Evolutionary conservation across 2,888 invertebrate species (phyloP).

Genomic region (Nysson spinosus): DNA sequence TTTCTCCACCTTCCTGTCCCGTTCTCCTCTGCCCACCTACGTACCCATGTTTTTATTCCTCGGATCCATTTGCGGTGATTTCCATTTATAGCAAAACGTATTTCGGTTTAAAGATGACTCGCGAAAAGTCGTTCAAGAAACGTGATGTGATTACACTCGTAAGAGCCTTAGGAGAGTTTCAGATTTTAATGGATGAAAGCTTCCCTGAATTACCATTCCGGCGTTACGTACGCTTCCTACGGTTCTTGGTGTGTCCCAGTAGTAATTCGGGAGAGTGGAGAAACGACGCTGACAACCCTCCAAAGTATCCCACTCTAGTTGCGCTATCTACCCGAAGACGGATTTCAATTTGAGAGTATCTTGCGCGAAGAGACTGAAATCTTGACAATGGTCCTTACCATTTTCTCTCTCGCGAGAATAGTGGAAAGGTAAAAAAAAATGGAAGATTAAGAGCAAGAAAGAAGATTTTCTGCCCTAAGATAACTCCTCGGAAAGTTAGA

Average conservation of each 20-base stretch:
- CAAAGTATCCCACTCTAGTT: not conserved
- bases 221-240: conserved; percentile 13
- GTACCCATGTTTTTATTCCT: not conserved
- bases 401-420: conserved; percentile 12
- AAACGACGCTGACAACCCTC: conserved; percentile 27
- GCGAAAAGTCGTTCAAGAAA: conserved; percentile 30
- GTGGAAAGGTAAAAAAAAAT: not conserved
- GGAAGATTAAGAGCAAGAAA: not conserved
- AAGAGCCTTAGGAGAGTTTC: conserved; percentile 45
- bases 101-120: conserved; percentile 44
- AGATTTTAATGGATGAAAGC: conserved; percentile 55
- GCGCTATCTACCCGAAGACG: not conserved
- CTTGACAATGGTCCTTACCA: not conserved
- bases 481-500: too few species aligned
- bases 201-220: conserved; percentile 50
- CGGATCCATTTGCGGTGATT: conserved; percentile 51
- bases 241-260: conserved; percentile 45
- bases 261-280: conserved; percentile 64
- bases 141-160: conserved; percentile 48
- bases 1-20: conserved; percentile 9
- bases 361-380: not conserved
- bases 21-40: not conserved
- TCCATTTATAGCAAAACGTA: conserved; percentile 46
- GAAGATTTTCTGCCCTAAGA: not conserved
- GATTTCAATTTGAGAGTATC: conserved; percentile 31